A percentile compares a stretch with the other conserved stretches of the same genome.
phyloP scores from a whole-genome alignment of 2,797 vertebrate species.

The Acanthurus tractus region DNA sequence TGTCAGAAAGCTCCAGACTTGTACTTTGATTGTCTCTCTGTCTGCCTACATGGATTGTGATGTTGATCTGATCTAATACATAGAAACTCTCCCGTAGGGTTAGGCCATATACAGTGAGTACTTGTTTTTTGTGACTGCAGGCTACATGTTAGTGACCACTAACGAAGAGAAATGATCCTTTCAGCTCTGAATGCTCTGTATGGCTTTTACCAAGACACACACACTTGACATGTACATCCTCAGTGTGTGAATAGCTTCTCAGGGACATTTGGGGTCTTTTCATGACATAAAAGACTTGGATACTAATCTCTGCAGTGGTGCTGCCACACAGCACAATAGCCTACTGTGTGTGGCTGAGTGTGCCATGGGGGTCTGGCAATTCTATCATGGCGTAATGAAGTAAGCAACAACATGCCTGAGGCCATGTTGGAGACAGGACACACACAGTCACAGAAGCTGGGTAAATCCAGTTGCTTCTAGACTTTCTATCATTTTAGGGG shows the following conservation, averaged over 20 bases:
- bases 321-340: constrained; percentile 67
- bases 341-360: constrained; percentile 60
- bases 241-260: constrained; percentile 56
- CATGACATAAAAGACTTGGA: constrained; percentile 60
- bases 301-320: constrained; percentile 58
- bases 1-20: constrained; percentile 14
- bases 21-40: constrained; percentile 10
- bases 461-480: constrained; percentile 75
- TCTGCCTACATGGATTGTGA: background rate
- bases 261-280: constrained; percentile 65
- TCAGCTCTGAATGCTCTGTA: constrained; percentile 54
- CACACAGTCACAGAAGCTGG: constrained; percentile 53
- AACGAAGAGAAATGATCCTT: constrained; percentile 79
- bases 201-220: constrained; percentile 61
- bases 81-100: constrained; percentile 36
- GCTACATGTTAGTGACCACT: constrained; percentile 70
- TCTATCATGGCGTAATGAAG: constrained; percentile 80
- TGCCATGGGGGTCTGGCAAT: constrained; percentile 74
- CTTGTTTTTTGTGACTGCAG: constrained; percentile 70
- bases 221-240: constrained; percentile 57
- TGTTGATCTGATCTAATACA: constrained; percentile 2
- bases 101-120: constrained; percentile 37
- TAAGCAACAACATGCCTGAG: constrained; percentile 82
- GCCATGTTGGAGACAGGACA: constrained; percentile 75
- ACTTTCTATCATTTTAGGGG: constrained; percentile 59